Percentiles rank a stretch among this genome's conserved stretches.
These are phyloP conservation scores for Polypterus senegalus DNA, from an alignment of 2,113 vertebrate genomes.

Conservation along the genomic window DNA sequence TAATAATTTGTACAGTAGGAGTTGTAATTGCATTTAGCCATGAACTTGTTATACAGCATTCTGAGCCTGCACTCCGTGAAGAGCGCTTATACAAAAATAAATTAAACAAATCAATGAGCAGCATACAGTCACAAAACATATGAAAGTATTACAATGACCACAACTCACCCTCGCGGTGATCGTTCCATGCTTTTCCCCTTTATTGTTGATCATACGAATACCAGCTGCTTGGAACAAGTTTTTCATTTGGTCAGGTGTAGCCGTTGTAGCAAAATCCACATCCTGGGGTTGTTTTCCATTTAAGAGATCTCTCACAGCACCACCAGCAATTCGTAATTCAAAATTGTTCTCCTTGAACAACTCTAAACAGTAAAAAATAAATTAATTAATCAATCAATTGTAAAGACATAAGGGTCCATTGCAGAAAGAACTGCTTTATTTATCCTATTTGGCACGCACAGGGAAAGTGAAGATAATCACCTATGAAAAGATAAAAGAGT, in stretches of 20 bases:
- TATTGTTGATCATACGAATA: constrained; percentile 87
- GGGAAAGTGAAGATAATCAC: too few species aligned
- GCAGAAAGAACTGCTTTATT: background rate
- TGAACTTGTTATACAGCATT: too few species aligned
- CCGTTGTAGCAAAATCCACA: constrained; percentile 88
- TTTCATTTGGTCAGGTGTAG: constrained; percentile 87
- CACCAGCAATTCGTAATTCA: constrained; percentile 86
- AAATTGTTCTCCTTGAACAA: constrained; percentile 70
- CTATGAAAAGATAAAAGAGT: too few species aligned
- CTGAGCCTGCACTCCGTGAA: too few species aligned
- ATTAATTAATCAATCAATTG: background rate
- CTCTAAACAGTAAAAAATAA: constrained; percentile 37
- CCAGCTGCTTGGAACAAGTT: constrained; percentile 69
- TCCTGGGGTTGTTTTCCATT: constrained; percentile 75
- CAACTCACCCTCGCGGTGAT: constrained; percentile 78
- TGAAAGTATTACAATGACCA: background rate
- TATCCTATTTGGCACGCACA: background rate
- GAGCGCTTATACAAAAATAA: background rate
- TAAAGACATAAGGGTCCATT: too few species aligned
- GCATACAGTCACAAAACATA: background rate
- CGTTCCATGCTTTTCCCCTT: constrained; percentile 88
- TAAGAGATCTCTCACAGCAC: constrained; percentile 82
- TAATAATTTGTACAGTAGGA: too few species aligned
- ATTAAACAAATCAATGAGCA: too few species aligned
- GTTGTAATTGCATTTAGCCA: too few species aligned